Conservation (phyloP, 2,797 vertebrate species). For the Hypotaenidia philippensis region DNA sequence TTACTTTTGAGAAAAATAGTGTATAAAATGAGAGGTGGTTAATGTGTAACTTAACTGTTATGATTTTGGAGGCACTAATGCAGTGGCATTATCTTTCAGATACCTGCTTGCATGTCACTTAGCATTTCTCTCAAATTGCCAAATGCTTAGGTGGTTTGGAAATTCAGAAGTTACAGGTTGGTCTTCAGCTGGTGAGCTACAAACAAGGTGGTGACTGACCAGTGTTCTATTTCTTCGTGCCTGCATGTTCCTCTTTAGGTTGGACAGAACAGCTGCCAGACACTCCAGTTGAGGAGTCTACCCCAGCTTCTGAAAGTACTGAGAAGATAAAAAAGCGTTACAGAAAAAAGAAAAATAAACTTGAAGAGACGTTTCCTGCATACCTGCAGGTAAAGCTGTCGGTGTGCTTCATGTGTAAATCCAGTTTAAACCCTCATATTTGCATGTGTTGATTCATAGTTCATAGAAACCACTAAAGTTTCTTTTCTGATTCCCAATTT, state of each 20-base stretch:
- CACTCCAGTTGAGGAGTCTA: constrained; percentile 86
- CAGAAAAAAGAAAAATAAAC: constrained; percentile 97
- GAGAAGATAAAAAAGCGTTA: constrained; percentile 98
- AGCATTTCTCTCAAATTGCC: not conserved
- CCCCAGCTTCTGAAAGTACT: constrained; percentile 87
- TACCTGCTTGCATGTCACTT: not conserved
- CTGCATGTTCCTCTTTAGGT: constrained; percentile 72
- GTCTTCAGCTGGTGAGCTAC: not conserved
- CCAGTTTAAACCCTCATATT: not conserved
- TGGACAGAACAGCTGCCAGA: constrained; percentile 91
- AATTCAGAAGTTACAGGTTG: not conserved
- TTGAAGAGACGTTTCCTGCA: constrained; percentile 96
- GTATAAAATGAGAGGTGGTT: not conserved
- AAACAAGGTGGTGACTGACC: not conserved
- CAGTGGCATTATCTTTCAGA: not conserved
- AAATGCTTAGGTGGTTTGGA: not conserved
- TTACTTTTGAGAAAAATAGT: not conserved
- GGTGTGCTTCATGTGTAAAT: not conserved
- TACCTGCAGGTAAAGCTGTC: constrained; percentile 90
- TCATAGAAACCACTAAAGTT: not conserved
- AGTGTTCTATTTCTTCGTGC: not conserved
- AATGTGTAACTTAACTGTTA: not conserved
- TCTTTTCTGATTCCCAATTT: not conserved
- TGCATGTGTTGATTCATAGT: not conserved
- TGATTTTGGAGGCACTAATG: not conserved